A percentile compares a stretch with the other conserved stretches of the same genome.
Evolutionary conservation across 2,888 invertebrate genomes (phyloP).

Genomic region (Drosophila formosana): DNA sequence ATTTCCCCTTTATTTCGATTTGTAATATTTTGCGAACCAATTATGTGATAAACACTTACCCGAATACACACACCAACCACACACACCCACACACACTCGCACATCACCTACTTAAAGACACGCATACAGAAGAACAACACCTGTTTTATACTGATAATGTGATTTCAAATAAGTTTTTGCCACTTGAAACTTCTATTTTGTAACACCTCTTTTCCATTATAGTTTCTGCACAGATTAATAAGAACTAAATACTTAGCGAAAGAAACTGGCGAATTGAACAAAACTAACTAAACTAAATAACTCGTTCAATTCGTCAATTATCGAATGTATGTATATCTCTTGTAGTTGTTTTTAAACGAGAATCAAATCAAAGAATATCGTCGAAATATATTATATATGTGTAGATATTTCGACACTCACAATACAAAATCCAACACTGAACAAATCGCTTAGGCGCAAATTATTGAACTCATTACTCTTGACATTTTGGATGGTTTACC

Average conservation of each 20-base stretch:
- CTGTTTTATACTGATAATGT: slow-evolving; percentile 21
- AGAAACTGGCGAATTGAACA: slow-evolving; percentile 25
- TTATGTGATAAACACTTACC: slow-evolving; percentile 51
- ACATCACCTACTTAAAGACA: slow-evolving; percentile 8
- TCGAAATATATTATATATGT: slow-evolving; percentile 4
- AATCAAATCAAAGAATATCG: slow-evolving; percentile 5
- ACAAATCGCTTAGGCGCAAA: neutral
- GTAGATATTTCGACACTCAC: slow-evolving; percentile 12
- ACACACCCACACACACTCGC: slow-evolving; percentile 26
- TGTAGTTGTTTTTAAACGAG: slow-evolving; percentile 62
- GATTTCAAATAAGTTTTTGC: slow-evolving; percentile 25
- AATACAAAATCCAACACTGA: slow-evolving; percentile 5
- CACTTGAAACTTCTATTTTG: slow-evolving; percentile 41
- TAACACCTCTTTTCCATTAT: slow-evolving; percentile 43
- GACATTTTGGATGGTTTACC: slow-evolving; percentile 11
- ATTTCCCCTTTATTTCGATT: slow-evolving; percentile 61
- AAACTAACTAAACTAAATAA: slow-evolving; percentile 10
- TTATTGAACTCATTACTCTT: neutral
- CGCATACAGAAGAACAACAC: slow-evolving; percentile 20
- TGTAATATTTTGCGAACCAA: slow-evolving; percentile 73
- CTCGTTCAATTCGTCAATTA: slow-evolving; percentile 28
- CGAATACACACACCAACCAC: neutral
- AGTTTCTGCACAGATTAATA: slow-evolving; percentile 51
- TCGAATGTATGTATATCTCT: slow-evolving; percentile 59
- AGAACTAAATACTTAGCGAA: slow-evolving; percentile 9